Evolutionary conservation across 23 tunicate genomes (phyloP).

Genomic region (Trididemnum clinides): DNA sequence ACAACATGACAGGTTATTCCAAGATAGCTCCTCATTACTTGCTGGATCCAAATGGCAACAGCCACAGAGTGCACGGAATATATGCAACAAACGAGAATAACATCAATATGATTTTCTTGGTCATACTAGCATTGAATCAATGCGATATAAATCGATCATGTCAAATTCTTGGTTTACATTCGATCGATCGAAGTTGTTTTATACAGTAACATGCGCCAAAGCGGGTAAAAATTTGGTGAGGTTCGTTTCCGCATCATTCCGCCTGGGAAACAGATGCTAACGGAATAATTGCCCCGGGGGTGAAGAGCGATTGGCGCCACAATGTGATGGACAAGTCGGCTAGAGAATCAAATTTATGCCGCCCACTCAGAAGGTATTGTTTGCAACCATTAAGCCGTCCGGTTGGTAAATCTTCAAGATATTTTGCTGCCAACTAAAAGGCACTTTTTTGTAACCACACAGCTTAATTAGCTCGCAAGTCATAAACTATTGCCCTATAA

Average conservation of each 20-base stretch:
- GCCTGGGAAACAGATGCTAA: neutral
- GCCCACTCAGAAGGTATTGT: neutral
- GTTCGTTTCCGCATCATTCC: neutral
- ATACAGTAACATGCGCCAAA: neutral
- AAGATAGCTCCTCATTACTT: conserved; percentile 15
- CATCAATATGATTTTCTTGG: neutral
- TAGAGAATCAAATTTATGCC: neutral
- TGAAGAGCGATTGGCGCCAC: neutral
- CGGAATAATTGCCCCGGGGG: neutral
- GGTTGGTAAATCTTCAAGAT: neutral
- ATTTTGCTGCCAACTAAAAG: neutral
- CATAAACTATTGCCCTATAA: neutral
- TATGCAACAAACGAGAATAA: conserved; percentile 6
- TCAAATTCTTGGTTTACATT: neutral
- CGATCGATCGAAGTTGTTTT: neutral
- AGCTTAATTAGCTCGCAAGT: neutral
- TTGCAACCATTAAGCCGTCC: neutral
- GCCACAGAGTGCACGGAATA: neutral
- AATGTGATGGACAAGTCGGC: neutral
- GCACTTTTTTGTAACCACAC: neutral
- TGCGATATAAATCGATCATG: neutral
- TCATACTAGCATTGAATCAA: neutral
- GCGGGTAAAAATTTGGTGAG: neutral
- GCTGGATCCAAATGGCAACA: conserved; percentile 2
- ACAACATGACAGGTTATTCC: neutral